Evolutionary conservation across 2,888 invertebrate genomes (phyloP).

Genomic region (Omphaloscelis lunosa): DNA sequence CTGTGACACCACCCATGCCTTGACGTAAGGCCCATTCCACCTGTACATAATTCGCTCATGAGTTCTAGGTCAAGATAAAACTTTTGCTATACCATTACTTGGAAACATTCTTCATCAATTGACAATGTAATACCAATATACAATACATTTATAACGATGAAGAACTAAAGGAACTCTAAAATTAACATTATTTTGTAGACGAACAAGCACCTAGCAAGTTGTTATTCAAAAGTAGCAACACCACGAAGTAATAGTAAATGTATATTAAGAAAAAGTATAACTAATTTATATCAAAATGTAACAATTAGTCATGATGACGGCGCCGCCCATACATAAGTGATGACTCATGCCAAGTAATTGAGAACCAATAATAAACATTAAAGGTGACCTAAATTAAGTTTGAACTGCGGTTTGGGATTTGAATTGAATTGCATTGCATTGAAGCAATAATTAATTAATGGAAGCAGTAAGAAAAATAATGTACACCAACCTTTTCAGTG

Average conservation of each 20-base stretch:
- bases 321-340: background rate
- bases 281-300: constrained; percentile 4
- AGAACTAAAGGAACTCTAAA: background rate
- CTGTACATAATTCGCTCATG: constrained; percentile 76
- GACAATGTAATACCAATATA: background rate
- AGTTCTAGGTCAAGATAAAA: background rate
- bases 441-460: background rate
- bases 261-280: constrained; percentile 1
- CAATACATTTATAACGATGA: background rate
- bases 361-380: constrained; percentile 25
- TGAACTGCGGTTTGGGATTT: constrained; percentile 41
- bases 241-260: constrained; percentile 2
- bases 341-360: constrained; percentile 45
- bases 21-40: constrained; percentile 93
- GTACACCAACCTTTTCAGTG: constrained; percentile 90
- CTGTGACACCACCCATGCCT: constrained; percentile 95
- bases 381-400: constrained; percentile 44
- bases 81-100: background rate
- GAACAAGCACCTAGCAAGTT: background rate
- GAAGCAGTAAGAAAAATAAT: background rate
- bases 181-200: background rate
- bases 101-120: background rate
- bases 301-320: constrained; percentile 14
- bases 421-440: constrained; percentile 24
- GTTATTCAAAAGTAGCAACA: background rate